Base-by-base conservation (phyloP, 1,140 invertebrate genomes). In the Dufourea novaeangliae region DNA sequence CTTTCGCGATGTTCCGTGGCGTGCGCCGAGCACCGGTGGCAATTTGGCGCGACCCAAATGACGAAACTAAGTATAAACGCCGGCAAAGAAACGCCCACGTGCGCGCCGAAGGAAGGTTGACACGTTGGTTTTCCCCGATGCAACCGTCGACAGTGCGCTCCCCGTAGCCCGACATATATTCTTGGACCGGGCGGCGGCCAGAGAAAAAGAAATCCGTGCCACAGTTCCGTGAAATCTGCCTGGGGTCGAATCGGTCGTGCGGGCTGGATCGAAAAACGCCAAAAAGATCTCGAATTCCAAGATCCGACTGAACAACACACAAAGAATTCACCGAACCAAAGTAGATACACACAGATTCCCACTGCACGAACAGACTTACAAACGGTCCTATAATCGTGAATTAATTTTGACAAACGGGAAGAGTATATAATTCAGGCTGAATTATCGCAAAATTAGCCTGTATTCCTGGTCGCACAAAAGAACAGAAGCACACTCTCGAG, bases 11-110 rank as follows among this genome's bases (percentile, higher is more conserved):
- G 54, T 44, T n/a, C 67, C 50, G 76, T 29, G 41, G 17, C 61
- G 74, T 50, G 59, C 56, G n/a, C 41, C 41, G 39, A 69, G 72
- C 52, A 69, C 75, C 17, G n/a, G 61, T 61, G 27, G 76, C 78
- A 83, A 85, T 83, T 83, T 68, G 52, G 75, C 82, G 39, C 82
- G 83, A 85, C 83, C 83, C 84, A 67, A 85, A 85, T 85, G 69
- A 85, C 79, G 78, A 86, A 85, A 86, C 82, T 84, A 85, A 85
- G 79, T 85, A 78, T 85, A 85, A 85, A 83, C 68, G 62, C 41
- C 75, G 79, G 69, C 75, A 74, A 85, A 84, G 77, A 64, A 63
- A 86, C 70, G 79, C 81, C 75, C 81, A 83, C 84, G 79, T 71
- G 84, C 69, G 29, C 34, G 37, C 37, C 27, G 27, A 61, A 75